These are phyloP conservation scores for Formica selysi DNA, from an alignment of 1,140 invertebrate genomes.

Conservation along the genomic window DNA sequence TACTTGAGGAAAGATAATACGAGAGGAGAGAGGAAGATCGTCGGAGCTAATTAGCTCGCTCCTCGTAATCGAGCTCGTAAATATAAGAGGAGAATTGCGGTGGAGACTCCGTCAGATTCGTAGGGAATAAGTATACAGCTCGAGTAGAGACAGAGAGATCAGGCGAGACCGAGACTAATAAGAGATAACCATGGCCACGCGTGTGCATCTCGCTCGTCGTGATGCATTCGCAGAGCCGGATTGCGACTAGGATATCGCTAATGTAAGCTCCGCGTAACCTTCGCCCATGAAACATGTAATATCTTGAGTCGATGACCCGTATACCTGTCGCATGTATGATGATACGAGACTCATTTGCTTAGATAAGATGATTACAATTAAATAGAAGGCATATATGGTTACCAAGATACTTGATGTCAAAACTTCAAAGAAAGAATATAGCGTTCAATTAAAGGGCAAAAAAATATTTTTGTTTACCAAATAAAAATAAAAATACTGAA, in stretches of 20 bases:
- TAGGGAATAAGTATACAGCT: constrained; percentile 20
- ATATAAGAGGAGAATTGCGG: constrained; percentile 24
- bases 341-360: neutral
- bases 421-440: neutral
- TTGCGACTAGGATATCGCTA: constrained; percentile 46
- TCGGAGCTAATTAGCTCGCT: constrained; percentile 59
- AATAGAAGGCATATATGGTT: neutral
- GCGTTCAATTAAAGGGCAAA: neutral
- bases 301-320: constrained; percentile 38
- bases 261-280: constrained; percentile 36
- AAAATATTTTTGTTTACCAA: neutral
- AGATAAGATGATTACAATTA: neutral
- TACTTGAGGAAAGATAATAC: neutral
- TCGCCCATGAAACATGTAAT: constrained; percentile 40
- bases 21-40: constrained; percentile 50
- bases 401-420: neutral
- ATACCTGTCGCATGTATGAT: neutral
- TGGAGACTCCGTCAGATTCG: constrained; percentile 46
- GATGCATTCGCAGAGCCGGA: constrained; percentile 36
- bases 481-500: too few relatives aligned
- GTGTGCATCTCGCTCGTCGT: constrained; percentile 10
- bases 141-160: constrained; percentile 12
- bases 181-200: constrained; percentile 40
- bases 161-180: constrained; percentile 25
- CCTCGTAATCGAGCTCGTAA: constrained; percentile 59